Percentiles rank a stretch among this genome's conserved stretches.
Conservation (phyloP, 2,113 vertebrate species). For the Cinclus mexicanus region DNA sequence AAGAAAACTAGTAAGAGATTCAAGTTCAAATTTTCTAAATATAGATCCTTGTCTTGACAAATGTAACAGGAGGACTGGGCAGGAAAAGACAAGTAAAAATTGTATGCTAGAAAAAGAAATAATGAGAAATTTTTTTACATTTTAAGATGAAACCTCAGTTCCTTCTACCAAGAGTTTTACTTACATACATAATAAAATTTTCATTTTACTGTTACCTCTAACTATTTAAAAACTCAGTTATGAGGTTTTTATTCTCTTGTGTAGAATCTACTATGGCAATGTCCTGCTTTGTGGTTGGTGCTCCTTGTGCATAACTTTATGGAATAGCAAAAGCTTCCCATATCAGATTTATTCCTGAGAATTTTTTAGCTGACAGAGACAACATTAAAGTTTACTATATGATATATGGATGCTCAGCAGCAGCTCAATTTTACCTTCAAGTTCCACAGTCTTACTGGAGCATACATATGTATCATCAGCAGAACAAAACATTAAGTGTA, state of each 20-base stretch:
- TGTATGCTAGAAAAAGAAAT: not conserved
- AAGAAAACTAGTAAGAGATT: not conserved
- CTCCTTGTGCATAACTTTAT: not conserved
- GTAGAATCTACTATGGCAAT: accelerated
- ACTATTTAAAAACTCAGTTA: not conserved
- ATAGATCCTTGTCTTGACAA: not conserved
- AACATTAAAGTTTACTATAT: not conserved
- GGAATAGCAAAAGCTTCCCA: not conserved
- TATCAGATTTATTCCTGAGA: not conserved
- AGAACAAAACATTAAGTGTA: not conserved
- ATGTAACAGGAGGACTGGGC: not conserved
- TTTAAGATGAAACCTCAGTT: not conserved
- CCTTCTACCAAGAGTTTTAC: not conserved
- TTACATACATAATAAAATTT: not conserved
- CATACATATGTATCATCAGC: not conserved
- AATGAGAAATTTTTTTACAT: not conserved
- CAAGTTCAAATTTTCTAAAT: not conserved
- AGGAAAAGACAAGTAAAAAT: not conserved
- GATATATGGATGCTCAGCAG: not conserved
- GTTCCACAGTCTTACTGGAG: not conserved
- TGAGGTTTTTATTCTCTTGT: not conserved
- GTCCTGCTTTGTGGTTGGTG: not conserved
- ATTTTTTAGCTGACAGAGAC: not conserved
- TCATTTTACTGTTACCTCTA: not conserved
- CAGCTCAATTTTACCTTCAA: not conserved